Percentiles rank a stretch among this genome's conserved stretches.
Conservation (phyloP, 92 coral and sea anemone genomes). For the Umimayanthus kanabou region DNA sequence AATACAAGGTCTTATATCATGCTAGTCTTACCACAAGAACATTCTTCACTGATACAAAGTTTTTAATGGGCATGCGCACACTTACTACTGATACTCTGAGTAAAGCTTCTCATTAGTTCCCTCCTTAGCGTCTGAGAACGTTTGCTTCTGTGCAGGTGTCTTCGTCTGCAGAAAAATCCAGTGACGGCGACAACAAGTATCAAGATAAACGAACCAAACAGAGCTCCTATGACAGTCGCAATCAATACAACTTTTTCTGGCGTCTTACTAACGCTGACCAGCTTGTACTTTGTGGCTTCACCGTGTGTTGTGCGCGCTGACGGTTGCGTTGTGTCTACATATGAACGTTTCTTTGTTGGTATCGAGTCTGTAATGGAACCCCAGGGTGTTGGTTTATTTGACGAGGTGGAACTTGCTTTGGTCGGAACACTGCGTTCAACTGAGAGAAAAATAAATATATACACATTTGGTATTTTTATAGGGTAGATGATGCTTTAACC, state of each 20-base stretch:
- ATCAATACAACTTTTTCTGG: background rate
- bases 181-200: background rate
- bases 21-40: no score
- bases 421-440: slow-evolving; percentile 8
- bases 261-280: background rate
- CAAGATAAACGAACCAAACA: background rate
- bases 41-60: no score
- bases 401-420: background rate
- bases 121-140: background rate
- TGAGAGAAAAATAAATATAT: background rate
- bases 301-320: background rate
- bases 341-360: background rate
- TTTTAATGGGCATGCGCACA: background rate
- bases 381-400: background rate
- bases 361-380: no score
- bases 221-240: background rate
- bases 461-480: background rate
- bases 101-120: background rate
- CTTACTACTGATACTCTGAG: slow-evolving; percentile 17
- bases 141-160: background rate
- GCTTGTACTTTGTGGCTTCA: background rate
- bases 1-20: no score
- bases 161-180: background rate
- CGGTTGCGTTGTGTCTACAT: background rate
- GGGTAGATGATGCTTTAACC: background rate